phyloP scores from a whole-genome alignment of 2,888 invertebrate genomes.

The Proisotoma minuta region DNA sequence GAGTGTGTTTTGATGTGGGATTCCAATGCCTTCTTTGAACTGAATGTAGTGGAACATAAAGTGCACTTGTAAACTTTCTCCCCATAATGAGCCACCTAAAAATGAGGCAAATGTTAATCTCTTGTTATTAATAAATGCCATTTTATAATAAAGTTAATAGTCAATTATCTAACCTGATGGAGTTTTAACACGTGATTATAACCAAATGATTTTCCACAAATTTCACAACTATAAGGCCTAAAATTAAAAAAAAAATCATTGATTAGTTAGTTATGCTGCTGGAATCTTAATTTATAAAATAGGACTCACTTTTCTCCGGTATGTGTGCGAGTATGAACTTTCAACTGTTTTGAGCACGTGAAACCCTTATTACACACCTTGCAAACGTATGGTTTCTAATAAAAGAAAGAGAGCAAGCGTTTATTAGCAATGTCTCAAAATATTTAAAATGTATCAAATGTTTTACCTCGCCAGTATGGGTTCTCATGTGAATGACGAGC shows the following conservation, averaged over 20 bases:
- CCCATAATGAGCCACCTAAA: slow-evolving; percentile 80
- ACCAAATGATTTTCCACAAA: slow-evolving; percentile 83
- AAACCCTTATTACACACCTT: slow-evolving; percentile 84
- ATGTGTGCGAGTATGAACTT: slow-evolving; percentile 85
- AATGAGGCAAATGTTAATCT: slow-evolving; percentile 7
- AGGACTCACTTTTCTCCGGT: slow-evolving; percentile 90
- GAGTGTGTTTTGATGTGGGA: slow-evolving; percentile 73
- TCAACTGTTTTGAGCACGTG: slow-evolving; percentile 85
- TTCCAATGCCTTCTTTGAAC: slow-evolving; percentile 85
- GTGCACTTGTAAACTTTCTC: slow-evolving; percentile 90
- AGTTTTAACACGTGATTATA: slow-evolving; percentile 86
- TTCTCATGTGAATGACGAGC: slow-evolving; percentile 82
- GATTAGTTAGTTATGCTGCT: no score
- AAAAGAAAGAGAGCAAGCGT: no score
- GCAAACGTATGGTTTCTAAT: slow-evolving; percentile 62
- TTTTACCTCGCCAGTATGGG: slow-evolving; percentile 73
- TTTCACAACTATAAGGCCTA: slow-evolving; percentile 85
- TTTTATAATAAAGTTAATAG: slow-evolving; percentile 6
- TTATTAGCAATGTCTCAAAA: no score
- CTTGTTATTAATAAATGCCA: not conserved
- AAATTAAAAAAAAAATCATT: no score
- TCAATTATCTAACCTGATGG: slow-evolving; percentile 54
- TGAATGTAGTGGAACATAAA: slow-evolving; percentile 83
- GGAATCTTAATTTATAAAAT: no score
- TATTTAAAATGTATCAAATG: no score